These are phyloP conservation scores for Drosophila funebris DNA, from an alignment of 1,140 invertebrate species.

Conservation along the genomic window DNA sequence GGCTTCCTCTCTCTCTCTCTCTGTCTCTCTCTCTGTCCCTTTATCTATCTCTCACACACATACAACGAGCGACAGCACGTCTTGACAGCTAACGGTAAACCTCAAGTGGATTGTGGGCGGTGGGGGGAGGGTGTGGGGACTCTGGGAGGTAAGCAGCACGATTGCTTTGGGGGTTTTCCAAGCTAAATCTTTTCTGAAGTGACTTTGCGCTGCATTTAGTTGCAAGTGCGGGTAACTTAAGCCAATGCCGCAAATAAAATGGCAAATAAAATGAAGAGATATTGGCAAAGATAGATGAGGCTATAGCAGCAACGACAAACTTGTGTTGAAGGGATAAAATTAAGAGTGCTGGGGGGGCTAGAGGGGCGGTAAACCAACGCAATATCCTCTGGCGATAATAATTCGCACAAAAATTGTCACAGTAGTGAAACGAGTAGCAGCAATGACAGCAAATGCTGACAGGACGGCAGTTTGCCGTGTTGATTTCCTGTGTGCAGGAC, in stretches of 20 bases:
- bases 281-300: slow-evolving; percentile 37
- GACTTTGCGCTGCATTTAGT: slow-evolving; percentile 59
- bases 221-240: slow-evolving; percentile 52
- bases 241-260: slow-evolving; percentile 61
- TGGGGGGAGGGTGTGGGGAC: background rate
- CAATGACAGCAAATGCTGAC: slow-evolving; percentile 25
- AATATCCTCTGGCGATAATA: slow-evolving; percentile 77
- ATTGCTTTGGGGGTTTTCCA: slow-evolving; percentile 1
- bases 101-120: slow-evolving; percentile 10
- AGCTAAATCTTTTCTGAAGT: slow-evolving; percentile 46
- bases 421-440: slow-evolving; percentile 39
- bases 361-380: slow-evolving; percentile 49
- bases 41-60: background rate
- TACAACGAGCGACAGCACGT: slow-evolving; percentile 48
- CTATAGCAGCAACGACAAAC: background rate
- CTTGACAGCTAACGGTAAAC: slow-evolving; percentile 63
- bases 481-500: slow-evolving; percentile 79
- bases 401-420: slow-evolving; percentile 71
- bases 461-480: slow-evolving; percentile 61
- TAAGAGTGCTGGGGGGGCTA: background rate
- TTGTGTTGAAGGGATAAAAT: background rate
- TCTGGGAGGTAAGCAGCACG: slow-evolving; percentile 17
- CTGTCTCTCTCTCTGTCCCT: background rate
- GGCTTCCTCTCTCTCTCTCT: background rate
- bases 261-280: slow-evolving; percentile 41